These are phyloP conservation scores for Siderastrea siderea DNA, from an alignment of 92 coral and sea anemone genomes.

Conservation along the genomic window DNA sequence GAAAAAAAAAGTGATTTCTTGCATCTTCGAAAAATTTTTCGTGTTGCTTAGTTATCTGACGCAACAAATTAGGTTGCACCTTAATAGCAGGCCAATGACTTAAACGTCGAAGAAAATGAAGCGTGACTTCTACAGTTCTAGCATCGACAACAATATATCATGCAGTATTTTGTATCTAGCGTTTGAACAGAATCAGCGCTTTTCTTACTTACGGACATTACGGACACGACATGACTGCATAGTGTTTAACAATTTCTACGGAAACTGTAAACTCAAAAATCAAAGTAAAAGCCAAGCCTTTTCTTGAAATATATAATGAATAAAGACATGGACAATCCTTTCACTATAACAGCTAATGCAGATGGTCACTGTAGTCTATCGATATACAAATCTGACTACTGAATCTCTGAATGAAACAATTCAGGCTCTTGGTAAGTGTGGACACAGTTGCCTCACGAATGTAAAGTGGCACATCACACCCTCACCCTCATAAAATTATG, in stretches of 20 bases:
- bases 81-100: too few species aligned
- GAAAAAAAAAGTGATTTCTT: neutral
- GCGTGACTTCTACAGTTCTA: too few species aligned
- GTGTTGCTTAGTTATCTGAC: too few species aligned
- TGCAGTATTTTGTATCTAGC: neutral
- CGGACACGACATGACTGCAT: neutral
- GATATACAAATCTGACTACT: neutral
- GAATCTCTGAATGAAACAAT: conserved; percentile 9
- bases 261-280: neutral
- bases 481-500: conserved; percentile 10
- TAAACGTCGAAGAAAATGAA: too few species aligned
- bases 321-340: conserved; percentile 8
- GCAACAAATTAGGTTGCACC: too few species aligned
- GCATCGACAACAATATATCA: too few species aligned
- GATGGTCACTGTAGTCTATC: conserved; percentile 6
- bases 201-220: conserved; percentile 3
- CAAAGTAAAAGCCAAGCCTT: neutral
- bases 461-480: neutral
- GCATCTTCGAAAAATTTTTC: too few species aligned
- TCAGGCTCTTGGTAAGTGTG: neutral
- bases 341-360: neutral
- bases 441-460: conserved; percentile 11
- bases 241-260: conserved; percentile 2
- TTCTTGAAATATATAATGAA: neutral
- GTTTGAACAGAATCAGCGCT: conserved; percentile 1